Evolutionary conservation across 2,113 vertebrate species (phyloP).

Genomic region (Promerops cafer): DNA sequence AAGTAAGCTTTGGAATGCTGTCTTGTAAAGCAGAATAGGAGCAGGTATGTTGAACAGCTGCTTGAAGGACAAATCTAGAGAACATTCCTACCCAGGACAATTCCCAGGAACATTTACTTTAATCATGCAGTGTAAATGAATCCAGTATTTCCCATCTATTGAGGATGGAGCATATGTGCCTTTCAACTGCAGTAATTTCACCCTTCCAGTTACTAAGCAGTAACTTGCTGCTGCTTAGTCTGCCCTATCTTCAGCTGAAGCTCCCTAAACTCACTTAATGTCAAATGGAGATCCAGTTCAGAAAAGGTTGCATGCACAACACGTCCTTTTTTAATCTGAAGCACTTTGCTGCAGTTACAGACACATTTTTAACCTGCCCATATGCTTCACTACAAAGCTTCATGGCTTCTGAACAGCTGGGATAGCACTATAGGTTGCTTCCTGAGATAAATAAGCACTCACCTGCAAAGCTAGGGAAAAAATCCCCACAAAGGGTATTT

Average conservation of each 20-base stretch:
- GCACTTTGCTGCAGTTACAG: not conserved
- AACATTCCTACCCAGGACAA: not conserved
- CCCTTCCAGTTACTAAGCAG: not conserved
- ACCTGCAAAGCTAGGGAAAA: not conserved
- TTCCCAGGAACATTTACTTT: not conserved
- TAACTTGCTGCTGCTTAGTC: not conserved
- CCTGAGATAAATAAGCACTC: not conserved
- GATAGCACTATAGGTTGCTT: not conserved
- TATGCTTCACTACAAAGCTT: not conserved
- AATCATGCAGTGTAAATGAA: not conserved
- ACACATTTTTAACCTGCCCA: not conserved
- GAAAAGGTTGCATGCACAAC: not conserved
- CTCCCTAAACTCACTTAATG: not conserved
- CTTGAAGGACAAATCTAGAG: not conserved
- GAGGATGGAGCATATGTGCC: not conserved
- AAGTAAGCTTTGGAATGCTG: not conserved
- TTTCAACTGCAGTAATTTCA: not conserved
- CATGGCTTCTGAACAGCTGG: not conserved
- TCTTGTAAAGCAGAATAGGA: not conserved
- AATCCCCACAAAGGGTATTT: not conserved
- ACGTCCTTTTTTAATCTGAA: not conserved
- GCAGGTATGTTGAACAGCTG: not conserved
- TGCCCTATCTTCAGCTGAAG: not conserved
- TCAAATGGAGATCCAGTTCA: not conserved
- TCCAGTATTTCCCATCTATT: not conserved